Conservation (phyloP, 2,113 vertebrate genomes). For the Triplophysa siluroides region DNA sequence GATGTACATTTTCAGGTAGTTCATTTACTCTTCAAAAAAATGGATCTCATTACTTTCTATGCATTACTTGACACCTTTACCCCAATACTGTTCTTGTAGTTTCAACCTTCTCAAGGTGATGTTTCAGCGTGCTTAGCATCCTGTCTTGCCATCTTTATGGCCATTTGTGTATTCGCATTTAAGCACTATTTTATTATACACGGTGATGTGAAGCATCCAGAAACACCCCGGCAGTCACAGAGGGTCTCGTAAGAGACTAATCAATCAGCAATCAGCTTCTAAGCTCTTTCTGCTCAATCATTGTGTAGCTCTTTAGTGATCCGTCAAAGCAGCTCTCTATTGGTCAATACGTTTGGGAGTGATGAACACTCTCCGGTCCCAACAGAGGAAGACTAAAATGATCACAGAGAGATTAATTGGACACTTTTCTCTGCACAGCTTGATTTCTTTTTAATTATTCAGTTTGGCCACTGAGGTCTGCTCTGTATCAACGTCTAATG, state of each 20-base stretch:
- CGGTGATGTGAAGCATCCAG: background rate
- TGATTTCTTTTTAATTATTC: slow-evolving; percentile 70
- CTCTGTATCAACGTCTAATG: slow-evolving; percentile 65
- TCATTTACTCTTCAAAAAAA: no score
- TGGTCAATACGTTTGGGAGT: slow-evolving; percentile 3
- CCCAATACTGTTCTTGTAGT: background rate
- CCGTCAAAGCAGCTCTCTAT: background rate
- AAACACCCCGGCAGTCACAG: background rate
- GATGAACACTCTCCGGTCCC: background rate
- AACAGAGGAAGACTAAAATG: slow-evolving; percentile 22
- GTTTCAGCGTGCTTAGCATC: background rate
- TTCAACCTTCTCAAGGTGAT: background rate
- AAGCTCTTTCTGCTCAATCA: background rate
- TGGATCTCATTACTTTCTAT: no score
- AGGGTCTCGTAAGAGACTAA: background rate
- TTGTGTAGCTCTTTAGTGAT: background rate
- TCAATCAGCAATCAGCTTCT: background rate
- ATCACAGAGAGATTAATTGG: slow-evolving; percentile 59
- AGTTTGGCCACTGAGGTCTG: slow-evolving; percentile 55
- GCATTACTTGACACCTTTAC: background rate
- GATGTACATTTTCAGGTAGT: no score
- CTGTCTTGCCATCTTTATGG: no score
- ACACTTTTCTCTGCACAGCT: slow-evolving; percentile 54
- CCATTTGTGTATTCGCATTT: no score
- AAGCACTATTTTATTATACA: background rate